Base-by-base conservation (phyloP, 2,888 invertebrate genomes). In the Kuschelorhynchus macadamiae region DNA sequence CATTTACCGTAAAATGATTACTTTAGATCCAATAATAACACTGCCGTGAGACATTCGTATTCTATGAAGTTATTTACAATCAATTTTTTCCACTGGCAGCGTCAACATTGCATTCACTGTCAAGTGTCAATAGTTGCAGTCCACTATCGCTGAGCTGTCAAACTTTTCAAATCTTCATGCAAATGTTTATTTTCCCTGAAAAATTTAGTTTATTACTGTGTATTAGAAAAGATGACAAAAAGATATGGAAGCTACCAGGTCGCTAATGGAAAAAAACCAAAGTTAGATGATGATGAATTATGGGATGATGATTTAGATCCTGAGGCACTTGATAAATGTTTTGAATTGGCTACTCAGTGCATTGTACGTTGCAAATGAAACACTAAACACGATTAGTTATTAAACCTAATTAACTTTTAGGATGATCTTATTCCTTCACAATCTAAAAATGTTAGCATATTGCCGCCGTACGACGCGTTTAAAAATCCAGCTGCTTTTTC, bases 231-330 rank as follows among this genome's bases (percentile, higher is more conserved):
- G 36, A 76, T 76, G 76, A 70, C 72, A 0, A 76, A 76, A 72
- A 64, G 76, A 50, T 39, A 2, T 21, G 63, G 67, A 8, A 65
- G 56, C 61, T 70, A 71, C 32, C 63, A 67, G 11, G 47, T 47
- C 30, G 67, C 33, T 8, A 70, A 53, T 61, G 68, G 67, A 21
- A 80, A 79, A 65, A 79, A 77, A 71, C 71, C 68, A 25, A 80
- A 77, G 74, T 50, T 76, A 46, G 74, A 78, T 21, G 71, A 76
- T 36, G 75, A 79, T 49, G 78, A 78, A 44, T 64, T 78, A 44
- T 81, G 80, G 81, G 80, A 79, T 21, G 79, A 79, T 20, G 81
- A 80, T 69, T 73, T 79, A 12, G 80, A 81, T 67, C 77, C 72
- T 30, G 75, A 77, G 62, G 78, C 78, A 39, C 67, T 82, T 11